Evolutionary conservation across 2,113 vertebrate genomes (phyloP).

Genomic region (Prionailurus viverrinus): DNA sequence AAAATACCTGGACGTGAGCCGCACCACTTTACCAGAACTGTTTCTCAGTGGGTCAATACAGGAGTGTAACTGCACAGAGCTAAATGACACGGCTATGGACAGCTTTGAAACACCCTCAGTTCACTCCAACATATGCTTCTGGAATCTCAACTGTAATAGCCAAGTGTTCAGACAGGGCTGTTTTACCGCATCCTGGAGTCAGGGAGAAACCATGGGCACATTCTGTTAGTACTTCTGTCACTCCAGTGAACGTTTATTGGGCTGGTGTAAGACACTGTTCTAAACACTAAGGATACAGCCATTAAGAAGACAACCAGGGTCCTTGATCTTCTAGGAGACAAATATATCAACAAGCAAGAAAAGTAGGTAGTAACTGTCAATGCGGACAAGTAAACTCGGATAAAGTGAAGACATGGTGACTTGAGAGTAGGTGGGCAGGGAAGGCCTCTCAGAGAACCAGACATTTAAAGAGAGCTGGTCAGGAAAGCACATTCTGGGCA

Average conservation of each 20-base stretch:
- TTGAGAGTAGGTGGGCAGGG: background rate
- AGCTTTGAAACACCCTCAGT: background rate
- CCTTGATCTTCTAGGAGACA: background rate
- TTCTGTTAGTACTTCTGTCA: background rate
- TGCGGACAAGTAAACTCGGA: background rate
- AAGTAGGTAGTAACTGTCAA: background rate
- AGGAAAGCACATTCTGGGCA: background rate
- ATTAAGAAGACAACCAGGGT: background rate
- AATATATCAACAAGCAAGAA: background rate
- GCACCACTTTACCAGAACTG: too few species aligned
- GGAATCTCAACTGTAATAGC: background rate
- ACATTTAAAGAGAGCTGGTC: background rate
- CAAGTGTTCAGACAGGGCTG: background rate
- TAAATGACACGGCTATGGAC: fast-evolving
- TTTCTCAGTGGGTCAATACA: background rate
- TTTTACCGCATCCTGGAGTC: fast-evolving
- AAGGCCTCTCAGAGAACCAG: background rate
- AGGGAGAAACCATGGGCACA: background rate
- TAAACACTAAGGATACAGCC: background rate
- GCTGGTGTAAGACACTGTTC: background rate
- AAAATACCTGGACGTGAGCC: background rate
- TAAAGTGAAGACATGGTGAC: background rate
- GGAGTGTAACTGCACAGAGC: background rate
- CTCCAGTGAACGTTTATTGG: background rate
- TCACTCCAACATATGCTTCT: background rate